A percentile compares a stretch with the other conserved stretches of the same genome.
Conservation (phyloP, 2,113 vertebrate genomes). For the Podiceps cristatus region DNA sequence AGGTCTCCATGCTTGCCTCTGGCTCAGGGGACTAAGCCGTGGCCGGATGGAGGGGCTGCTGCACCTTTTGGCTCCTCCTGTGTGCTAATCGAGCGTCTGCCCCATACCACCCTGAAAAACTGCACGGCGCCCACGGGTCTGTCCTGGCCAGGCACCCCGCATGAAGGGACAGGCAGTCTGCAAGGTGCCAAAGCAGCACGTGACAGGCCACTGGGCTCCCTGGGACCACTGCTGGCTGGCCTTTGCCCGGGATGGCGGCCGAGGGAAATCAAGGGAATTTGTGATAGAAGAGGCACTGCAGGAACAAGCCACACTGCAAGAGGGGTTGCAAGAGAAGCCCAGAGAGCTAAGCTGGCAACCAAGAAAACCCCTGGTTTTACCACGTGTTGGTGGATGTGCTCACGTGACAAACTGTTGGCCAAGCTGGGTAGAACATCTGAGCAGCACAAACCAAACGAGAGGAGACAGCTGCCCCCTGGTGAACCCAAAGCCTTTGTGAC, state of each 20-base stretch:
- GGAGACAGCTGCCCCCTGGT: background rate
- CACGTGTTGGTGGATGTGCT: fast-evolving
- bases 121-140: background rate
- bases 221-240: background rate
- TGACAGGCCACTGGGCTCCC: background rate
- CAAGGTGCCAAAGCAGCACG: background rate
- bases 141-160: background rate
- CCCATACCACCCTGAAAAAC: background rate
- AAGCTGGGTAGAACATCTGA: background rate
- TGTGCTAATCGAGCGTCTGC: background rate
- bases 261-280: background rate
- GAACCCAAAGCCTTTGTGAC: background rate
- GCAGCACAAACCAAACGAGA: background rate
- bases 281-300: background rate
- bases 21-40: fast-evolving
- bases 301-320: background rate
- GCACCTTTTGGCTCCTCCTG: background rate
- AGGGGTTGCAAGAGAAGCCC: background rate
- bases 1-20: background rate
- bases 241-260: background rate
- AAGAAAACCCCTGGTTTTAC: background rate
- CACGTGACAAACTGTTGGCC: fast-evolving
- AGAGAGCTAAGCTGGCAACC: background rate
- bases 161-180: fast-evolving
- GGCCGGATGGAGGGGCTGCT: background rate